Evolutionary conservation across 2,888 invertebrate species (phyloP).

Genomic region (Lepidocyrtinus sp.): DNA sequence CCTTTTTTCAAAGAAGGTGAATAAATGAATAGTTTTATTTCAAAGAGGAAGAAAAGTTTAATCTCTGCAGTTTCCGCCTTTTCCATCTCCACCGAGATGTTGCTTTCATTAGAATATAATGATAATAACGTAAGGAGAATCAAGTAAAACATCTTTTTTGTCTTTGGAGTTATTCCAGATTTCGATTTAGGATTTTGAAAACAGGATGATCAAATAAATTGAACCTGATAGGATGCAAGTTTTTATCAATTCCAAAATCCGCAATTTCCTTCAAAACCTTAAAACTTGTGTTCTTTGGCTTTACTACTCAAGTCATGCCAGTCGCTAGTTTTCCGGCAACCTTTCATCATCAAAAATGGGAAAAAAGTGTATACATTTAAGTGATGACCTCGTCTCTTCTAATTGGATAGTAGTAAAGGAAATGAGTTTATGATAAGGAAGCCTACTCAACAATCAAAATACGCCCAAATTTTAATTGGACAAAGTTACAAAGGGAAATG

Average conservation of each 20-base stretch:
- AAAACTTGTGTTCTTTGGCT: not conserved
- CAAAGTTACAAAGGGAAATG: not conserved
- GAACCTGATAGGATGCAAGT: too few species aligned
- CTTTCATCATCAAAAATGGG: not conserved
- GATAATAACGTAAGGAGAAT: too few species aligned
- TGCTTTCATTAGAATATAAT: too few species aligned
- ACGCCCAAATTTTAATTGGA: not conserved
- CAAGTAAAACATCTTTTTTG: too few species aligned
- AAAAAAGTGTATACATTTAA: not conserved
- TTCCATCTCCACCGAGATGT: not conserved
- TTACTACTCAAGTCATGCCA: not conserved
- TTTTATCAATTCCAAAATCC: too few species aligned
- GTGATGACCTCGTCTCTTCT: constrained; percentile 2
- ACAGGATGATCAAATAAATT: too few species aligned
- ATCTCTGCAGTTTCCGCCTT: not conserved
- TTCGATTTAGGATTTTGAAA: too few species aligned
- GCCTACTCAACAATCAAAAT: constrained; percentile 13
- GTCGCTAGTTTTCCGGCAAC: not conserved
- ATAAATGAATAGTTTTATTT: not conserved
- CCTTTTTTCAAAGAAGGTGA: not conserved
- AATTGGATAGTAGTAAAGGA: not conserved
- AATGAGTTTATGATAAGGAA: not conserved
- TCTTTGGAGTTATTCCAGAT: too few species aligned
- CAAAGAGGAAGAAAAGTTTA: not conserved
- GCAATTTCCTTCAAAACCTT: too few species aligned